These are phyloP conservation scores for Eurytoma californica DNA, from an alignment of 2,888 invertebrate genomes.

Conservation along the genomic window DNA sequence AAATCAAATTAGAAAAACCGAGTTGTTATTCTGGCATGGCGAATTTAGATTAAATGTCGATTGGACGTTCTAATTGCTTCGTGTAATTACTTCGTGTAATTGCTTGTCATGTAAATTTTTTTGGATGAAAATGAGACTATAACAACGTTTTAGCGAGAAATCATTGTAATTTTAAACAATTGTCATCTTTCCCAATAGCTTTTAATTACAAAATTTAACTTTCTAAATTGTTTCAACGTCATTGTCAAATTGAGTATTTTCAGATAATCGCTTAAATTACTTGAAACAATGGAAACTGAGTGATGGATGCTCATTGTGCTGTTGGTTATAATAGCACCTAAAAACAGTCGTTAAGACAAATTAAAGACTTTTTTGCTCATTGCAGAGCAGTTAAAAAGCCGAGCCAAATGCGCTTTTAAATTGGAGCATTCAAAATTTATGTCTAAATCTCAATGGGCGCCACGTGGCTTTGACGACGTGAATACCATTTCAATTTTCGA, in stretches of 20 bases:
- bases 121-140: not conserved
- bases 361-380: not conserved
- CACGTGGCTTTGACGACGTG: no score
- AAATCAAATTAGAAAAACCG: not conserved
- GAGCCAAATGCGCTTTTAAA: no score
- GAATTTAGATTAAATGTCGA: not conserved
- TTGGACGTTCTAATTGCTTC: not conserved
- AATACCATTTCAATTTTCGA: no score
- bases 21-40: not conserved
- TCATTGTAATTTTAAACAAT: not conserved
- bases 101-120: not conserved
- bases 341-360: slow-evolving; percentile 1
- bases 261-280: not conserved
- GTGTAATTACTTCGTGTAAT: not conserved
- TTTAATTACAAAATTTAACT: slow-evolving; percentile 22
- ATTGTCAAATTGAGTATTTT: slow-evolving; percentile 11
- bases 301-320: slow-evolving; percentile 18
- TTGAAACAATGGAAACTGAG: slow-evolving; percentile 19
- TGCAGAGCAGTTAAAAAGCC: no score
- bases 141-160: not conserved
- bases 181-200: slow-evolving; percentile 7
- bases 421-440: no score
- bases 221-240: slow-evolving; percentile 6
- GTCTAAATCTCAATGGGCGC: no score
- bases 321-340: not conserved